Conservation (phyloP, 1,140 invertebrate genomes). For the Phocides pigmalion region DNA sequence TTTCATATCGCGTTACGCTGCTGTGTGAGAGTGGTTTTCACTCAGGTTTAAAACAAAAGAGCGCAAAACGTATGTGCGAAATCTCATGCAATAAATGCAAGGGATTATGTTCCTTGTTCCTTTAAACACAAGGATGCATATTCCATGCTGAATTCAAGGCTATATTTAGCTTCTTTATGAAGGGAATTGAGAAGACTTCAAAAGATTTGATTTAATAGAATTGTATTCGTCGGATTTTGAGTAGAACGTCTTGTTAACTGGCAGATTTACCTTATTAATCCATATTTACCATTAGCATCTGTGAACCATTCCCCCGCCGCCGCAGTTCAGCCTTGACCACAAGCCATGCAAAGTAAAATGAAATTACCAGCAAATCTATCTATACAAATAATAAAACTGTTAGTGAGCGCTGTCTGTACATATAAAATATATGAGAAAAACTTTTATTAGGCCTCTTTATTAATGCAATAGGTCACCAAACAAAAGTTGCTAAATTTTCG, state of each 20-base stretch:
- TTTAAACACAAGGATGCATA: slow-evolving; percentile 7
- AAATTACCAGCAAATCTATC: too few species aligned
- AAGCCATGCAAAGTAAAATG: too few species aligned
- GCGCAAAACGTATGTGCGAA: slow-evolving; percentile 36
- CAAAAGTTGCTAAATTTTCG: too few species aligned
- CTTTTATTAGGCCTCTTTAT: too few species aligned
- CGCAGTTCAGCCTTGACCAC: too few species aligned
- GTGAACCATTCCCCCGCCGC: too few species aligned
- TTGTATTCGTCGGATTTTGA: neutral
- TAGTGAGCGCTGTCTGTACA: too few species aligned
- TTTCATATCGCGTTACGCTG: slow-evolving; percentile 14
- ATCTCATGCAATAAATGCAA: slow-evolving; percentile 7
- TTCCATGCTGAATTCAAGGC: neutral
- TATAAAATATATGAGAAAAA: too few species aligned
- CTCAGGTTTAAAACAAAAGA: slow-evolving; percentile 41
- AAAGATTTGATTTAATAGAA: slow-evolving; percentile 26
- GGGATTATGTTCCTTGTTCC: slow-evolving; percentile 16
- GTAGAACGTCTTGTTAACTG: neutral
- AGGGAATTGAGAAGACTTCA: slow-evolving; percentile 26
- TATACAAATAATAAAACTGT: too few species aligned
- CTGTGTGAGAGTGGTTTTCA: slow-evolving; percentile 26
- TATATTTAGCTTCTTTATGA: slow-evolving; percentile 24
- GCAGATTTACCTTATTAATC: neutral
- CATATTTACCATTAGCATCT: too few species aligned
- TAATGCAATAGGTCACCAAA: too few species aligned